A percentile compares a stretch with the other conserved stretches of the same genome.
Evolutionary conservation across 2,888 invertebrate species (phyloP).

Genomic region (Escarpia spicata): DNA sequence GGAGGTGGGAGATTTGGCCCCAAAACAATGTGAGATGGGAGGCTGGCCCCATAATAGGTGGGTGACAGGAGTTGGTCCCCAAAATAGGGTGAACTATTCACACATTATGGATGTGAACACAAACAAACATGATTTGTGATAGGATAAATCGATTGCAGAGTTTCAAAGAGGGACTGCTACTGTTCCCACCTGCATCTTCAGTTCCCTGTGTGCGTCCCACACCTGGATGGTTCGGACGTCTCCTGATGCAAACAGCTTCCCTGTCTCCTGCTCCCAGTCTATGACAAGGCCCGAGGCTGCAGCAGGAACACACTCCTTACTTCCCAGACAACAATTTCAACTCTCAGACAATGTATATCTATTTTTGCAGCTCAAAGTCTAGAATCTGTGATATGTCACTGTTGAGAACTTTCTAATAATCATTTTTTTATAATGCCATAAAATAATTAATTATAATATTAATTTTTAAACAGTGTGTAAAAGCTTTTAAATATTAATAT

Average conservation of each 20-base stretch:
- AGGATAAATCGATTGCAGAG: neutral
- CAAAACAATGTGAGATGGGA: too few species aligned
- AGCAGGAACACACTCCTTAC: neutral
- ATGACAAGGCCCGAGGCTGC: slow-evolving; percentile 76
- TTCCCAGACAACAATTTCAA: neutral
- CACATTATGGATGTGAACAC: too few species aligned
- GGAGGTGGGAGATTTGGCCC: too few species aligned
- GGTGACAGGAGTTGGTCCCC: too few species aligned
- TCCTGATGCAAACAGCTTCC: slow-evolving; percentile 83
- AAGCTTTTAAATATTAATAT: neutral
- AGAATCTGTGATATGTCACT: neutral
- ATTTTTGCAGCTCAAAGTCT: neutral
- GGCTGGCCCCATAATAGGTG: too few species aligned
- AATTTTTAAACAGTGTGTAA: neutral
- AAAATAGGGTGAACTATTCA: too few species aligned
- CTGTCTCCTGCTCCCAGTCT: slow-evolving; percentile 85
- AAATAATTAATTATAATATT: too few species aligned
- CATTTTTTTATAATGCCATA: too few species aligned
- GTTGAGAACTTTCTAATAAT: neutral
- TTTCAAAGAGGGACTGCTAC: slow-evolving; percentile 30
- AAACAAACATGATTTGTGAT: too few species aligned
- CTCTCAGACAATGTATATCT: neutral
- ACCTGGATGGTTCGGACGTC: slow-evolving; percentile 80
- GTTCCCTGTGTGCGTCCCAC: slow-evolving; percentile 88
- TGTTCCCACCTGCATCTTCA: slow-evolving; percentile 52